Evolutionary conservation across 2,113 vertebrate species (phyloP), one percentile per base, ranked within the genome.

Genomic region (Trachemys scripta): DNA sequence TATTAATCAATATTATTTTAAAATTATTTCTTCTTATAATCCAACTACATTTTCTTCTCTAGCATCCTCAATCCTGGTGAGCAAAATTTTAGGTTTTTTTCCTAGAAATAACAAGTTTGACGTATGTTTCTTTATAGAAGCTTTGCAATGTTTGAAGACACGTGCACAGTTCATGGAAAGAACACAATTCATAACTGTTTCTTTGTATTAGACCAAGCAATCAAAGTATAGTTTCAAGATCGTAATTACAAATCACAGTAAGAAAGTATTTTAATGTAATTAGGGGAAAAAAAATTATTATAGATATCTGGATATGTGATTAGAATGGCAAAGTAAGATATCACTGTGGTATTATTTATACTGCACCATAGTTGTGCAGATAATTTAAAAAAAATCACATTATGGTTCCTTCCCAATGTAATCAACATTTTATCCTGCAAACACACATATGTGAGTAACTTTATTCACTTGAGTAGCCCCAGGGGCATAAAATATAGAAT

Each of bases 1-100:
- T 79, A 89, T 88, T 87, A 96, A 93, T 54, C 59, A 96, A 65
- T 27, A 54, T 27, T 86, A 87, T 29, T 65, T 24, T 31, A 79
- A 90, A 84, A 90, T 62, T 92, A n/a, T 42, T 92, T 92, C 7
- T 75, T 87, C 50, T 82, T 17, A 2, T 72, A 92, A 80, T 89
- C 31, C 42, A 49, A 54, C 4, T 31, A 51, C 84, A 89, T 95
- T 80, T 84, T 80, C 6, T 5, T 90, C 80, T 57, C 80, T 56
- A 76, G 31, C 47, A 3, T 53, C 42, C 35, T 31, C 11, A 78
- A 29, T 7, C 29, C 45, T 45, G 75, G 24, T 47, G 6, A 47
- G 75, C 24, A 78, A 45, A 47, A 78, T 13, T 47, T 24, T 78
- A 78, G 31, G 1, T 22, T 72, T 78, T 78, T 75, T 75, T 24